Evolutionary conservation across 2,797 vertebrate species (phyloP), one percentile per base, ranked within the genome.

Genomic region (Dipus sagitta): DNA sequence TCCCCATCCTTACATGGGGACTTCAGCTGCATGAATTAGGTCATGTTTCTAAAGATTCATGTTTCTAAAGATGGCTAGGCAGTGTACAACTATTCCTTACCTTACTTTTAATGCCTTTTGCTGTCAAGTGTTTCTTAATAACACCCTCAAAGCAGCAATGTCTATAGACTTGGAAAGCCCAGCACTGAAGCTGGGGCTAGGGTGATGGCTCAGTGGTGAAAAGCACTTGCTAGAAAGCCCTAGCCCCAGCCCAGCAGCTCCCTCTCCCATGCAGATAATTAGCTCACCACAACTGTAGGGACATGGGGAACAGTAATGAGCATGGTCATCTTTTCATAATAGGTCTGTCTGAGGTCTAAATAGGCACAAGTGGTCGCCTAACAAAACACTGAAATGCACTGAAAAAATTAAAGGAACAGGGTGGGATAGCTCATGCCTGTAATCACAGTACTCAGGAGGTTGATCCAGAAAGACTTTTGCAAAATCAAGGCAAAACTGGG

Each of bases 41-140:
- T 76, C 76, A 71, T n/a, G 74, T 76, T 88, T n/a, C n/a, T n/a
- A n/a, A n/a, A n/a, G n/a, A n/a, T n/a, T n/a, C n/a, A n/a, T n/a
- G n/a, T n/a, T n/a, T 77, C 94, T 80, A 76, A 91, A 84, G 64
- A 84, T 74, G n/a, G 70, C 42, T 14, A 78, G 64, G 58, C 20
- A 18, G 12, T 28, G 72, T 9, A 26, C 13, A 82, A 67, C 11
- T 67, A 30, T 52, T 65, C 38, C 42, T 84, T 87, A 58, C 54
- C 54, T 58, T 14, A 15, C 82, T 84, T 88, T 79, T 58, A 92
- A 72, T 67, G 38, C 67, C 87, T 91, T 82, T 92, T 90, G 83
- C 58, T 90, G 18, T 32, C 12, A 54, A 89, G 64, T 60, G 58
- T 70, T 79, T 75, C 81, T 15, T 62, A 90, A 91, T 71, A 90